phyloP scores from a whole-genome alignment of 2,797 vertebrate genomes.

The Dryobates pubescens region DNA sequence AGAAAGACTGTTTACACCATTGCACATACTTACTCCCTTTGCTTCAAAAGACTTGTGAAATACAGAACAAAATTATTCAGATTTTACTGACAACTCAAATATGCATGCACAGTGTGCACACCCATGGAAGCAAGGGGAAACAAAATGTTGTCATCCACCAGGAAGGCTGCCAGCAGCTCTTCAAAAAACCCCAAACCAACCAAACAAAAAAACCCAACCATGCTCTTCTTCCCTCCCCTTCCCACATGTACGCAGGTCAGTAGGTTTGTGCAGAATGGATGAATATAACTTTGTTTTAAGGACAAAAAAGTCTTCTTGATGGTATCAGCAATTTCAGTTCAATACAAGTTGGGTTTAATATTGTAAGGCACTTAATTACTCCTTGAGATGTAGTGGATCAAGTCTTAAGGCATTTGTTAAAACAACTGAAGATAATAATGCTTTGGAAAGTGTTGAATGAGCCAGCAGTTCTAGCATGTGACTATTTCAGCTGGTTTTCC shows the following conservation, averaged over 20 bases:
- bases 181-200: constrained; percentile 37
- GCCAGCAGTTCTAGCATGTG: constrained; percentile 43
- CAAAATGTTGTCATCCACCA: constrained; percentile 65
- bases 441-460: constrained; percentile 72
- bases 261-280: constrained; percentile 70
- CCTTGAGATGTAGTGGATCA: constrained; percentile 62
- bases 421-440: constrained; percentile 66
- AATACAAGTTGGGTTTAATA: constrained; percentile 31
- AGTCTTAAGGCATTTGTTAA: constrained; percentile 76
- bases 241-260: constrained; percentile 38
- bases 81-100: constrained; percentile 74
- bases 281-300: background rate
- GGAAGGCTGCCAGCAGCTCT: constrained; percentile 93
- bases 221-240: constrained; percentile 33
- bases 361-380: constrained; percentile 80
- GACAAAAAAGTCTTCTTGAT: background rate
- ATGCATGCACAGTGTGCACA: constrained; percentile 67
- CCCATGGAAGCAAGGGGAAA: constrained; percentile 47
- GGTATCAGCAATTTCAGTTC: constrained; percentile 59
- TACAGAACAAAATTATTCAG: constrained; percentile 69
- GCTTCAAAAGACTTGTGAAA: constrained; percentile 69
- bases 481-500: constrained; percentile 30
- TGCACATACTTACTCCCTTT: constrained; percentile 86
- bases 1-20: constrained; percentile 87
- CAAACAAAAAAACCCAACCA: background rate